phyloP scores from a whole-genome alignment of 2,888 invertebrate genomes.

The Drosophila kambysellisi region DNA sequence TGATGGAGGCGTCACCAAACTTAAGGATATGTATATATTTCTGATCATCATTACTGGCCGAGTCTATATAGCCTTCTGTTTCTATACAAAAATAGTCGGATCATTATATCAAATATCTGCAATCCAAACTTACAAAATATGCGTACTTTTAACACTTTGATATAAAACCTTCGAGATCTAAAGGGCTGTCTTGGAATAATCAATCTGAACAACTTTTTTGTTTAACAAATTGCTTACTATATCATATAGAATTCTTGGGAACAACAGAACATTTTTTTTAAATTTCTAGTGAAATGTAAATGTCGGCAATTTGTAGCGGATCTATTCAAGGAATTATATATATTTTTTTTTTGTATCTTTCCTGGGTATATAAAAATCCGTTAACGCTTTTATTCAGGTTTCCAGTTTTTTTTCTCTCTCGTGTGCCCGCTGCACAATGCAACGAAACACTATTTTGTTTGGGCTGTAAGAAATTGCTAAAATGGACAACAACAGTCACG shows the following conservation, averaged over 20 bases:
- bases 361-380: constrained; percentile 17
- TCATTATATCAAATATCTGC: not conserved
- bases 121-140: not conserved
- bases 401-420: constrained; percentile 4
- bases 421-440: constrained; percentile 32
- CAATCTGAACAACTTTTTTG: not conserved
- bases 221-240: not conserved
- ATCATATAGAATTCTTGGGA: not conserved
- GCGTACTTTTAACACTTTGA: not conserved
- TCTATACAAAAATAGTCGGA: not conserved
- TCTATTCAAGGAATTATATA: not conserved
- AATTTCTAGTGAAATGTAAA: not conserved
- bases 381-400: not conserved
- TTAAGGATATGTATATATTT: not conserved
- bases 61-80: not conserved
- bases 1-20: not conserved
- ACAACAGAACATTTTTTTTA: not conserved
- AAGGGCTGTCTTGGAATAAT: not conserved
- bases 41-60: not conserved
- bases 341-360: not conserved
- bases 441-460: constrained; percentile 44
- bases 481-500: constrained; percentile 31
- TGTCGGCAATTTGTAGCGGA: not conserved
- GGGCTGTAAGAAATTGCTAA: constrained; percentile 48
- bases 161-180: not conserved